Percentiles rank a stretch among this genome's conserved stretches.
These are phyloP conservation scores for Peromyscus maniculatus DNA, from an alignment of 2,113 vertebrate genomes.

Conservation along the genomic window DNA sequence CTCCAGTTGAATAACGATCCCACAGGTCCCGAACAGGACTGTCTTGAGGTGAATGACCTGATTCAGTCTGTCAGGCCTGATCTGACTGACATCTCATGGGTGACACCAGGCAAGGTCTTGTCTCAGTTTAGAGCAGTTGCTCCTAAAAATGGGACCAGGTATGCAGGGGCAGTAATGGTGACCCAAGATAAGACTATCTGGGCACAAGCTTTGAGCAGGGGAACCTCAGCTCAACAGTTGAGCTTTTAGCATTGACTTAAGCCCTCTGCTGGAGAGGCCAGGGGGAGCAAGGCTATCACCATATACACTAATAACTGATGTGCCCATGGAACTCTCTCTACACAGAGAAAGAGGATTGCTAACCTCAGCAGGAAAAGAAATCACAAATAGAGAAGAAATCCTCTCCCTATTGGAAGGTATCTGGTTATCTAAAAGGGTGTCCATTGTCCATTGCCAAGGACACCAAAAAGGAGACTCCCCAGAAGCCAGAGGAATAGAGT, in stretches of 20 bases:
- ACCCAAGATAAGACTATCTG: background rate
- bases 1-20: too few species aligned
- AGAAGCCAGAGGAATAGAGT: background rate
- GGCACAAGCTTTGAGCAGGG: background rate
- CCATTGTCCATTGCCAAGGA: background rate
- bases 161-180: background rate
- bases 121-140: background rate
- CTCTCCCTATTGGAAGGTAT: background rate
- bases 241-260: background rate
- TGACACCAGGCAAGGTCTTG: background rate
- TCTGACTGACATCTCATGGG: background rate
- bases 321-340: background rate
- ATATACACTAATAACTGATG: background rate
- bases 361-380: background rate
- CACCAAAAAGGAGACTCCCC: background rate
- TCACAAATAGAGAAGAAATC: background rate
- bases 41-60: background rate
- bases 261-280: background rate
- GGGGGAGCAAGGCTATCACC: background rate
- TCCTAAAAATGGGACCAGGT: background rate
- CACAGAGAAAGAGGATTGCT: background rate
- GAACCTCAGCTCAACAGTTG: background rate
- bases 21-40: background rate
- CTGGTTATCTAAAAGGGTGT: background rate
- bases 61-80: background rate